Base-by-base conservation (phyloP, 2,113 vertebrate species). In the Nothoprocta perdicaria region DNA sequence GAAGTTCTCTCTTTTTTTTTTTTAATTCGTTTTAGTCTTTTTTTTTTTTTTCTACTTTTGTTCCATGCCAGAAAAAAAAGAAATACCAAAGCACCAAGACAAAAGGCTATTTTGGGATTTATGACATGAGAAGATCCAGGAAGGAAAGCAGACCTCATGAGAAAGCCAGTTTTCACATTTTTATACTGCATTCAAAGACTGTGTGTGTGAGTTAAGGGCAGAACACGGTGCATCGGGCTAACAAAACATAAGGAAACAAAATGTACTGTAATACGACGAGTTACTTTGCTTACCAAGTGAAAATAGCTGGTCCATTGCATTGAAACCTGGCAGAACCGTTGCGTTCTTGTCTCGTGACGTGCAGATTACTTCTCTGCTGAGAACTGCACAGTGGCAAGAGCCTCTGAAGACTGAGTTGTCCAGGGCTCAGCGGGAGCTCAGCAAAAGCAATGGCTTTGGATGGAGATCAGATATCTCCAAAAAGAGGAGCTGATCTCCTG, bases 111-210 rank as follows among this genome's bases (percentile, higher is more conserved):
- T 89, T 45, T 79, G 91, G n/a, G 72, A 94, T 80, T 94, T 92
- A 71, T 24, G 84, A 65, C 65, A 71, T 67, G 71, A 94, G 67
- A 95, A 95, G 96, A 89, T 80, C 41, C 40, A 95, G 73, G 69
- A 93, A 95, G 61, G 83, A 96, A 96, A 91, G 76, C 72, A 86
- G 60, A 92, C 75, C 84, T 95, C 84, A 82, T 35, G 57, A 94
- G 80, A 96, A 97, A 95, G 24, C 23, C 66, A 84, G 15, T 80
- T 90, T 95, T 91, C 61, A 66, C 61, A 94, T 94, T 96, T 96
- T 86, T 61, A 52, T 46, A 21, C 23, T 7, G 10, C 3, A 74
- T 88, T 80, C 76, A 40, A 82, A 83, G n/a, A 0, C 21, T 48
- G 14, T 18, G 19, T 27, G 41, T 3, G 2, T 10, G 41, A 0